phyloP scores from a whole-genome alignment of 2,113 vertebrate genomes.

The Prinia subflava region DNA sequence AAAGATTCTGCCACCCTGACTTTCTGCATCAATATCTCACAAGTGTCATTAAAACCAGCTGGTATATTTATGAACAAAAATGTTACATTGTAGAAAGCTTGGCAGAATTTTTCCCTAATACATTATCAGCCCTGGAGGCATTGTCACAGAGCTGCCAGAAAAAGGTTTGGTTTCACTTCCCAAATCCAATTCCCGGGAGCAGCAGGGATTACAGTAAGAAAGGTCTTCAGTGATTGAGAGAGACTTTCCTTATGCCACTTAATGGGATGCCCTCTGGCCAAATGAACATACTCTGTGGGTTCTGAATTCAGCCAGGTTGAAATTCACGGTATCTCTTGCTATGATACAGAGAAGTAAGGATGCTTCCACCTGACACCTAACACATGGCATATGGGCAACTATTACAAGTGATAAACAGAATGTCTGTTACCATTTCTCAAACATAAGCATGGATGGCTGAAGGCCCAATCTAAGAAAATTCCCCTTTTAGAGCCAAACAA shows the following conservation, averaged over 20 bases:
- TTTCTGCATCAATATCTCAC: not conserved
- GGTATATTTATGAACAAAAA: not conserved
- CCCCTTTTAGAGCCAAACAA: not conserved
- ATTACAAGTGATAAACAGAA: slow-evolving; percentile 30
- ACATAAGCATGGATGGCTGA: not conserved
- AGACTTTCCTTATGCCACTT: not conserved
- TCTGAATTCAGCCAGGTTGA: not conserved
- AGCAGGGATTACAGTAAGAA: not conserved
- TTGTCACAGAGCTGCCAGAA: not conserved
- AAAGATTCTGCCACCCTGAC: not conserved
- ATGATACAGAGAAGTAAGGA: not conserved
- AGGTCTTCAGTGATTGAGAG: not conserved
- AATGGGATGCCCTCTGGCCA: slow-evolving; percentile 5
- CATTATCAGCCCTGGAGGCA: not conserved
- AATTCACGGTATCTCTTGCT: not conserved
- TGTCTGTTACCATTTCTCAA: slow-evolving; percentile 27
- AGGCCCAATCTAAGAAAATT: not conserved
- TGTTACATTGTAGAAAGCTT: not conserved
- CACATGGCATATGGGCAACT: slow-evolving; percentile 14
- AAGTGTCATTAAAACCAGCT: not conserved
- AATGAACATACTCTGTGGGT: not conserved
- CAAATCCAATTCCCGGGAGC: not conserved
- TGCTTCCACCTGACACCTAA: not conserved
- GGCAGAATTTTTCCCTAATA: slow-evolving; percentile 2
- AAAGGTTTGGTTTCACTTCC: not conserved